Base-by-base conservation (phyloP, 1,140 invertebrate species). In the Drosophila watanabei region DNA sequence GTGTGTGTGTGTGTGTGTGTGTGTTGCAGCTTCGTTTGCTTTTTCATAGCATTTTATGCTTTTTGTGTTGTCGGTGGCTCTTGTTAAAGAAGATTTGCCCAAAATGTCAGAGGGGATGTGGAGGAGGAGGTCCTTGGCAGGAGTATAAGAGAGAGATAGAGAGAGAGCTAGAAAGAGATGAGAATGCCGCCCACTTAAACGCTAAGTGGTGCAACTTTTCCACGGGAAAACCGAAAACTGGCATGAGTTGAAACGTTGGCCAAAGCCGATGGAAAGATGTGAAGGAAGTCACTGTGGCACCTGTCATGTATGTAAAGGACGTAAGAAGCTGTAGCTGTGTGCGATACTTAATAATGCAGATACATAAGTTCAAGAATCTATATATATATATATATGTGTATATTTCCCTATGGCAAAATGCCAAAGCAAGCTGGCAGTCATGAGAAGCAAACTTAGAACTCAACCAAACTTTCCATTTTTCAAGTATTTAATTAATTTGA, bases 31-130 rank as follows among this genome's bases (percentile, higher is more conserved):
- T 82, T 87, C 79, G 83, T 82, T 86, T 90, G 82, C 87, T 90
- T 90, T 89, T 90, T 90, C 86, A 91, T 91, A 82, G 87, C 86
- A 80, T 90, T 90, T 91, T 82, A 86, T 90, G 79, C 73, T 80
- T 86, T 68, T 82, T 82, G 82, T 79, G 75, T 77, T 86, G 77
- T 78, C 71, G 68, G 70, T 75, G 69, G 49, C 80, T 83, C 79
- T 90, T 89, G 87, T 89, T 89, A 81, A 81, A 82, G 82, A 81
- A 89, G 85, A 89, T 85, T 89, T 90, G 87, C 64, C 85, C 78
- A 90, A 89, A 89, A 88, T 89, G 86, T 88, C 85, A 85, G 77
- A 64, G 85, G 58, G 49, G 30, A 39, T 62, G 63, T 30, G 46
- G 10, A 11, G 59, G n/a, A 28, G 45, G 10, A 11, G 59, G 54